Evolutionary conservation across 2,113 vertebrate species (phyloP).

Genomic region (Zosterops lateralis): DNA sequence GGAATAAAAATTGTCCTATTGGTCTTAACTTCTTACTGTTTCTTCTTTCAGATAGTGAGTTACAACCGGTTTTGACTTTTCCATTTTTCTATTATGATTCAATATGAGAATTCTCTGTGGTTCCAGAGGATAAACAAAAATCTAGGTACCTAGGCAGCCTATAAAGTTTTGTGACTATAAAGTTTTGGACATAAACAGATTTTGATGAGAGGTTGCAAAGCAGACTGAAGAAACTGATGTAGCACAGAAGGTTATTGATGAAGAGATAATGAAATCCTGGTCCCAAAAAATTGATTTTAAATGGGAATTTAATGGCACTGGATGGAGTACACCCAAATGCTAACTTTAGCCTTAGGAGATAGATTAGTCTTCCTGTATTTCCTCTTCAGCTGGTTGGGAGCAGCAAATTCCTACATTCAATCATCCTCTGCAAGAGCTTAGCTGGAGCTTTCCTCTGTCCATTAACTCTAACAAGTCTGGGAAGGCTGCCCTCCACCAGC

Average conservation of each 20-base stretch:
- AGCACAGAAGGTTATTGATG: background rate
- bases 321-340: background rate
- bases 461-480: background rate
- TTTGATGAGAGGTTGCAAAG: background rate
- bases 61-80: background rate
- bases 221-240: background rate
- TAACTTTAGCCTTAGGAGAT: slow-evolving; percentile 24
- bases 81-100: background rate
- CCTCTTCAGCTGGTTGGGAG: background rate
- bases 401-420: background rate
- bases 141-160: background rate
- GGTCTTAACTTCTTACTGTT: background rate
- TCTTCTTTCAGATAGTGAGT: background rate
- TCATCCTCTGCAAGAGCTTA: background rate
- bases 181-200: background rate
- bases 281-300: slow-evolving; percentile 28
- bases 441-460: background rate
- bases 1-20: background rate
- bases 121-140: background rate
- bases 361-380: slow-evolving; percentile 20
- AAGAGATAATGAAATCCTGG: slow-evolving; percentile 12
- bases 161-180: background rate
- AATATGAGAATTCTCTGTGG: background rate
- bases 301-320: slow-evolving; percentile 18
- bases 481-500: background rate